Evolutionary conservation across 1,140 invertebrate genomes (phyloP), one percentile per base, ranked within the genome.

Genomic region (Megalopta genalis): DNA sequence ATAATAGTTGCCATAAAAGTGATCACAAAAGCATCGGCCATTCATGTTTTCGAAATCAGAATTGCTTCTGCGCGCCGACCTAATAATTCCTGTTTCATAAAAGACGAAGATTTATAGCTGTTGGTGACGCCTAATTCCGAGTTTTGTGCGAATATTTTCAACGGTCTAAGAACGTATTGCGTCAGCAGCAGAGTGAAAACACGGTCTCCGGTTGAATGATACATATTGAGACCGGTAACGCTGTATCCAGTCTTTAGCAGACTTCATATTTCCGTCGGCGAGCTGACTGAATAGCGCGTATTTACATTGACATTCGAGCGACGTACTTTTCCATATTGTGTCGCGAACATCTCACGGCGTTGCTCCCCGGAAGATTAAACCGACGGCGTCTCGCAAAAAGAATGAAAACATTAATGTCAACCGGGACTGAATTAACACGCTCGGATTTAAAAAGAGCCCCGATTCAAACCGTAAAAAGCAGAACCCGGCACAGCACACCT

Each of bases 271-370:
- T 74, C 25, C 46, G 42, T 37, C 25, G 39, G 12, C 46, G 14
- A 16, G 16, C n/a, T 10, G 46, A 6, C 49, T 68, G 25, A 68
- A 76, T 54, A 64, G 42, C 21, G 2, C 16, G 60, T 10, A 71
- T 64, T 73, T 64, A 63, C 39, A 21, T 32, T 10, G 42, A 64
- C 21, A 62, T 49, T 73, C 21, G 60, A 39, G 39, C 57, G 23
- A 37, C 16, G 54, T 25, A 21, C 21, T 60, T 57, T 57, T 71
- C 59, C 12, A 23, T 14, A 42, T 42, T 42, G 63, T 42, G 57
- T 54, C 27, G 21, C 7, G 18, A 18, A n/a, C 46, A 54, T 25
- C 25, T 25, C 57, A 23, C 23, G 46, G 32, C 54, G 10, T 39
- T 54, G 5, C 57, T n/a, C 32, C 18, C 25, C 4, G 27, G 57